A percentile compares a stretch with the other conserved stretches of the same genome.
These are phyloP conservation scores for Harmothoe impar DNA, from an alignment of 2,888 invertebrate genomes.

Conservation along the genomic window DNA sequence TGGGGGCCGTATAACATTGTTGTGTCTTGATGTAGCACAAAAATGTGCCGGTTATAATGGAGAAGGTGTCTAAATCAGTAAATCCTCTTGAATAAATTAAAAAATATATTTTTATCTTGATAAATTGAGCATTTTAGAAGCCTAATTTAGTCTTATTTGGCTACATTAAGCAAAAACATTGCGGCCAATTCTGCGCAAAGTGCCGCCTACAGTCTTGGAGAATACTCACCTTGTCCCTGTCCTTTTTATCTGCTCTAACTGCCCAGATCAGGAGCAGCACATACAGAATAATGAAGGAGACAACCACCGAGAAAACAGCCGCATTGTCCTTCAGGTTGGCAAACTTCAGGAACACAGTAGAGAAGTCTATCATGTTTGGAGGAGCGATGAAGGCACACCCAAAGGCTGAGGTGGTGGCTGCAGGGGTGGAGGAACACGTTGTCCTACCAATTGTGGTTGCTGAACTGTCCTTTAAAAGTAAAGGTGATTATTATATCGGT, in stretches of 20 bases:
- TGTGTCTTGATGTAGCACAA: too few species aligned
- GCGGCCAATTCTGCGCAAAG: too few species aligned
- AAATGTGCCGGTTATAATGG: too few species aligned
- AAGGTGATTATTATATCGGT: neutral
- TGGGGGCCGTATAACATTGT: too few species aligned
- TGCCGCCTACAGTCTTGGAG: too few species aligned
- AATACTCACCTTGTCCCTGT: constrained; percentile 79
- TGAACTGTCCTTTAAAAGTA: neutral
- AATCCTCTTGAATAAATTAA: too few species aligned
- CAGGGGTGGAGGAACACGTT: constrained; percentile 2
- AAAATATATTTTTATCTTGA: too few species aligned
- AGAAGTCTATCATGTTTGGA: constrained; percentile 83
- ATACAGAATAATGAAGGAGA: constrained; percentile 79
- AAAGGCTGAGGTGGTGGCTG: constrained; percentile 77
- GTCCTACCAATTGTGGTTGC: constrained; percentile 21
- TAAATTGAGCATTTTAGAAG: too few species aligned
- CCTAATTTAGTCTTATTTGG: too few species aligned
- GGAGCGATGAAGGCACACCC: constrained; percentile 82
- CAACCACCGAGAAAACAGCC: constrained; percentile 82
- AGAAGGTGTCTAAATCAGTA: too few species aligned
- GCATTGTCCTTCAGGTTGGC: constrained; percentile 81
- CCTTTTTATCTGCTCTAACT: constrained; percentile 81
- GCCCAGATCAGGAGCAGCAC: constrained; percentile 80
- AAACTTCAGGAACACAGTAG: constrained; percentile 78
- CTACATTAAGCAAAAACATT: too few species aligned